phyloP scores from a whole-genome alignment of 2,797 vertebrate genomes.

The Mareca strepera region DNA sequence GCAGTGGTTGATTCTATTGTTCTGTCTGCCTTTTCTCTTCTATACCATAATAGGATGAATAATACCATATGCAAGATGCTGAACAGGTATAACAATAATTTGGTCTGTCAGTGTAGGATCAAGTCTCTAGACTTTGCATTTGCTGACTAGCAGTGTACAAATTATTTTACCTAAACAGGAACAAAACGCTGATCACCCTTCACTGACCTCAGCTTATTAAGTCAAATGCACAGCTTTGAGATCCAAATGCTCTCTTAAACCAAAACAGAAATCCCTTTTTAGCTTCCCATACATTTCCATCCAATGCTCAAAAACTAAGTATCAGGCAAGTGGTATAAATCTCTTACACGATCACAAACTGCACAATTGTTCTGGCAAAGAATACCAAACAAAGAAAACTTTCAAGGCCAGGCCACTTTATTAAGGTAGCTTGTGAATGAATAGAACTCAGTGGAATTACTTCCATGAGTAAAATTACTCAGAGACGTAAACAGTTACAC shows the following conservation, averaged over 20 bases:
- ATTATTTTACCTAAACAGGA: neutral
- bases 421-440: neutral
- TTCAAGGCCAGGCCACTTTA: neutral
- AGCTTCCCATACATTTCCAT: neutral
- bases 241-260: neutral
- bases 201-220: neutral
- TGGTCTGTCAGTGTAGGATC: neutral
- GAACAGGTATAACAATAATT: neutral
- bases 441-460: neutral
- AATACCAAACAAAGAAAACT: neutral
- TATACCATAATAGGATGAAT: neutral
- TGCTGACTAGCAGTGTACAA: neutral
- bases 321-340: neutral
- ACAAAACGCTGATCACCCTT: neutral
- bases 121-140: neutral
- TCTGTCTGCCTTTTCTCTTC: neutral
- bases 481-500: neutral
- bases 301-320: neutral
- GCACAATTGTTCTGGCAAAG: neutral
- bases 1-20: neutral
- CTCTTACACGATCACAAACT: neutral
- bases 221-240: constrained; percentile 15
- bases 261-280: neutral
- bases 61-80: neutral
- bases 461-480: neutral